A percentile compares a stretch with the other conserved stretches of the same genome.
Conservation (phyloP, 2,888 invertebrate species). For the Sthenelais limicola region DNA sequence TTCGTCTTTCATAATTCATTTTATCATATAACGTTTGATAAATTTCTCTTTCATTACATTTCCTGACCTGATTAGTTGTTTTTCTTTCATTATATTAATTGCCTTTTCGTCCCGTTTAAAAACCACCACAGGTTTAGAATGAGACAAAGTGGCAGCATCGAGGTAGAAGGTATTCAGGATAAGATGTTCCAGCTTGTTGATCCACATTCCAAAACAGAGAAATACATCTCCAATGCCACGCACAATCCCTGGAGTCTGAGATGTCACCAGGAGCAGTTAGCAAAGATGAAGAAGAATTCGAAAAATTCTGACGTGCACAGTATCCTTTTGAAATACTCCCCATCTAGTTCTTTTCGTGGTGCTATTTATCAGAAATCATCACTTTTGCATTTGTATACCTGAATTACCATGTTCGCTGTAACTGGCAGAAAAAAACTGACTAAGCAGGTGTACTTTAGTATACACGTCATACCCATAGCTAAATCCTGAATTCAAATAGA, state of each 20-base stretch:
- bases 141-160: conserved; percentile 70
- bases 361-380: not conserved
- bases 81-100: too few relatives aligned
- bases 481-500: too few relatives aligned
- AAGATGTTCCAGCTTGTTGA: conserved; percentile 39
- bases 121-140: conserved; percentile 70
- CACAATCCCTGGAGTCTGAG: conserved; percentile 76
- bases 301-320: conserved; percentile 58
- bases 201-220: conserved; percentile 52
- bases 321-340: conserved; percentile 56
- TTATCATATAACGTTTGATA: too few relatives aligned
- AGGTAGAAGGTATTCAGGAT: conserved; percentile 53
- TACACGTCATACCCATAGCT: too few relatives aligned
- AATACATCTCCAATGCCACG: conserved; percentile 54
- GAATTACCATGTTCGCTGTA: too few relatives aligned
- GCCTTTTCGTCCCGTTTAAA: too few relatives aligned
- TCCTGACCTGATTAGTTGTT: too few relatives aligned
- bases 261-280: conserved; percentile 74
- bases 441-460: too few relatives aligned
- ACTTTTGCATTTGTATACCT: too few relatives aligned
- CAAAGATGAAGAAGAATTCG: conserved; percentile 67
- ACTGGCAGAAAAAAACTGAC: too few relatives aligned
- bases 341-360: not conserved
- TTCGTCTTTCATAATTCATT: too few relatives aligned
- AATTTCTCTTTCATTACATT: too few relatives aligned